These are phyloP conservation scores for Marasmarcha lunaedactyla DNA, from an alignment of 2,888 invertebrate genomes.

Conservation along the genomic window DNA sequence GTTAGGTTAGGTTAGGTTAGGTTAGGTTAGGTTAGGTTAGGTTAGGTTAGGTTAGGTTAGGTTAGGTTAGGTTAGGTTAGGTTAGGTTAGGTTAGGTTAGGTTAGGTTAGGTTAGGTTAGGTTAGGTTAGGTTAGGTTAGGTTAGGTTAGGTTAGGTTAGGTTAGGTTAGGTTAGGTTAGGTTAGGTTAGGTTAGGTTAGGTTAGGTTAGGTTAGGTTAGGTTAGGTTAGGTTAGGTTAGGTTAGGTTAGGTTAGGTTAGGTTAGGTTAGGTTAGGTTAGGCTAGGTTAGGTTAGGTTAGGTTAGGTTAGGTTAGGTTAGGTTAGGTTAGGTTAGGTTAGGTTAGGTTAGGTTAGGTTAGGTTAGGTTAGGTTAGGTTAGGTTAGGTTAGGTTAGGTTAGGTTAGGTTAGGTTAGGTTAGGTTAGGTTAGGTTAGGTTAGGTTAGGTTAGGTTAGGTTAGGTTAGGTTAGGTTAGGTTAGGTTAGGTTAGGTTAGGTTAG, in stretches of 20 bases:
- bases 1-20: slow-evolving; percentile 14
- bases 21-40: slow-evolving; percentile 11
- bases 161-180: slow-evolving; percentile 14
- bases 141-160: slow-evolving; percentile 10
- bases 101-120: slow-evolving; percentile 10
- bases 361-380: slow-evolving; percentile 7
- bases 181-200: slow-evolving; percentile 12
- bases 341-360: slow-evolving; percentile 11
- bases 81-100: slow-evolving; percentile 12
- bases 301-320: too few relatives aligned
- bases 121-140: slow-evolving; percentile 7
- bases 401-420: slow-evolving; percentile 2
- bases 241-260: too few relatives aligned
- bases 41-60: slow-evolving; percentile 14
- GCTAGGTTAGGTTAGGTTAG: too few relatives aligned
- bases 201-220: too few relatives aligned
- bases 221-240: too few relatives aligned
- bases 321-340: slow-evolving; percentile 14
- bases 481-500: slow-evolving; percentile 6
- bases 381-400: slow-evolving; percentile 3
- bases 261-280: too few relatives aligned
- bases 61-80: too few relatives aligned
- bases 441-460: slow-evolving; percentile 7
- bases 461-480: too few relatives aligned
- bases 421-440: slow-evolving; percentile 3